These are phyloP conservation scores for Leptinotarsa undecemlineata DNA, from an alignment of 1,140 invertebrate genomes.

Conservation along the genomic window DNA sequence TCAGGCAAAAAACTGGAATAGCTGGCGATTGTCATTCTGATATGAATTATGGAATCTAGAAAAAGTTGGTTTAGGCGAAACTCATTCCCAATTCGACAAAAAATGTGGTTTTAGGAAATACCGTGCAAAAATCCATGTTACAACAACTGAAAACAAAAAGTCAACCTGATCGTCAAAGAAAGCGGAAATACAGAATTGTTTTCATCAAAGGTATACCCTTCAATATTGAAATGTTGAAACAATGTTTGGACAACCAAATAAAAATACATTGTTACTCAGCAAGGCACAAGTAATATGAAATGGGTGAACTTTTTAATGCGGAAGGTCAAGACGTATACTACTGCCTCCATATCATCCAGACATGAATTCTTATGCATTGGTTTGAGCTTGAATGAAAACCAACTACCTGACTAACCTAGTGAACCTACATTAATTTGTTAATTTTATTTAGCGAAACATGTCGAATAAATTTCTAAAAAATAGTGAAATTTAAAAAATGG, in stretches of 20 bases:
- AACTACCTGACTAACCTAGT: background rate
- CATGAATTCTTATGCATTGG: background rate
- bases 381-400: background rate
- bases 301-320: conserved; percentile 16
- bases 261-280: background rate
- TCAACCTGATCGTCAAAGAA: conserved; percentile 3
- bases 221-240: conserved; percentile 11
- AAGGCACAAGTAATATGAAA: conserved; percentile 15
- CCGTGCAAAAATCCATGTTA: background rate
- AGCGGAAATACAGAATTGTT: conserved; percentile 11
- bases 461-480: background rate
- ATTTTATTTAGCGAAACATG: background rate
- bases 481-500: background rate
- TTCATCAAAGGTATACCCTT: background rate
- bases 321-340: conserved; percentile 12
- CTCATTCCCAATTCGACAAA: background rate
- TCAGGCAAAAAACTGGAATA: no score
- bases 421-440: background rate
- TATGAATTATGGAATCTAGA: background rate
- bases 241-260: background rate
- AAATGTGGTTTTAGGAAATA: background rate
- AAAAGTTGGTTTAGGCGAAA: background rate
- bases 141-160: background rate
- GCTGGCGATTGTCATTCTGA: background rate
- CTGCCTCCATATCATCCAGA: background rate